Conservation (phyloP, 2,113 vertebrate species). For the Salvelinus fontinalis region DNA sequence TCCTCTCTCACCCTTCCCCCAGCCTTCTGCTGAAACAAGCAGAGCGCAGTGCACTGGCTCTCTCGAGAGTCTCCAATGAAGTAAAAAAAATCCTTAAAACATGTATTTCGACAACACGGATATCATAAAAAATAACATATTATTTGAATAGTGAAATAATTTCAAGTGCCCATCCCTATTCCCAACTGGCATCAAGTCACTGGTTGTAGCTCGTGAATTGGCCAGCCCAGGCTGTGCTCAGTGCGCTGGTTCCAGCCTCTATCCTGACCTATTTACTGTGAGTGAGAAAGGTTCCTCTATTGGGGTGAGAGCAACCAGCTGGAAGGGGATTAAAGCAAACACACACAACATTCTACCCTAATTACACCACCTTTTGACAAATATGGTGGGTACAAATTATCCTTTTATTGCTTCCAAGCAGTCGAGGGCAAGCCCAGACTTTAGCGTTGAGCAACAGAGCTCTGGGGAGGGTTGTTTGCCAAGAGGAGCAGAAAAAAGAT, state of each 20-base stretch:
- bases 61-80: no score
- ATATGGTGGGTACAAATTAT: conserved; percentile 73
- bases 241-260: neutral
- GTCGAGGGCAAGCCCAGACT: conserved; percentile 60
- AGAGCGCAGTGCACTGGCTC: no score
- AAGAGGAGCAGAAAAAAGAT: conserved; percentile 19
- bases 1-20: no score
- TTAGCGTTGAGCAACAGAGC: conserved; percentile 27
- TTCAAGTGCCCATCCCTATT: no score
- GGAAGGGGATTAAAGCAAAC: conserved; percentile 64
- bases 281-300: conserved; percentile 46
- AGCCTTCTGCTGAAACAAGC: no score
- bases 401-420: conserved; percentile 67
- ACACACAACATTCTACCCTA: conserved; percentile 65
- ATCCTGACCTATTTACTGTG: conserved; percentile 49
- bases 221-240: neutral
- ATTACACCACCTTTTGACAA: conserved; percentile 64
- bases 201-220: neutral
- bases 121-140: no score
- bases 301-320: conserved; percentile 50
- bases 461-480: conserved; percentile 30
- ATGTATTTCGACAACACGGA: no score
- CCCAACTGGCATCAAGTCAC: no score
- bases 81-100: no score
- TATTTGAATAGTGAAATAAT: no score